These are phyloP conservation scores for Ornithoptera priamus DNA, from an alignment of 2,888 invertebrate species.

Conservation along the genomic window DNA sequence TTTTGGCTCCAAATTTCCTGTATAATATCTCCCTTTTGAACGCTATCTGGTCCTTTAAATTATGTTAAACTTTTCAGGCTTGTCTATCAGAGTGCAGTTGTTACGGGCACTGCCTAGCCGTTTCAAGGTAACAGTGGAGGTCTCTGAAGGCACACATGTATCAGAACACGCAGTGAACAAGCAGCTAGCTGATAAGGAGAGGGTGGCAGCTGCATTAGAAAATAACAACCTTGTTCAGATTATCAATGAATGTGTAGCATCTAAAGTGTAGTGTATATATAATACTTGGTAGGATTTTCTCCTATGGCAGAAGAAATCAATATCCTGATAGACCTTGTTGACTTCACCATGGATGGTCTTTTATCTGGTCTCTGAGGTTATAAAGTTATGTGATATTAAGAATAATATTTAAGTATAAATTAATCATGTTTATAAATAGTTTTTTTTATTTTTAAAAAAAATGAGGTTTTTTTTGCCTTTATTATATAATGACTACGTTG, in stretches of 20 bases:
- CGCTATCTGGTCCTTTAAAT: slow-evolving; percentile 56
- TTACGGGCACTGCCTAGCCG: slow-evolving; percentile 90
- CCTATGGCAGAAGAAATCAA: no score
- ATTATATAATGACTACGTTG: no score
- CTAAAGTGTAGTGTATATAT: neutral
- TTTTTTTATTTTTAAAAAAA: no score
- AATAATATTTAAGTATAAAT: no score
- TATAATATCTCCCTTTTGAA: neutral
- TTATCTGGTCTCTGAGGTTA: no score
- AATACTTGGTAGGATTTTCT: no score
- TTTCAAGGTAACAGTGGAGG: slow-evolving; percentile 92
- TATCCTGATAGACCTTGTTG: no score
- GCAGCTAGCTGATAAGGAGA: slow-evolving; percentile 97
- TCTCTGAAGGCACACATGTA: slow-evolving; percentile 95
- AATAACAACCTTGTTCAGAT: slow-evolving; percentile 94
- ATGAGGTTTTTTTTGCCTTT: no score
- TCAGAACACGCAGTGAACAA: slow-evolving; percentile 97
- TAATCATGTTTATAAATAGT: no score
- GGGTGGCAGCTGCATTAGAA: slow-evolving; percentile 98
- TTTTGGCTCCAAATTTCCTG: neutral
- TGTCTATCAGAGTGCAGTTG: slow-evolving; percentile 95
- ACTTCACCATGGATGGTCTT: no score
- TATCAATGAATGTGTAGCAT: slow-evolving; percentile 93
- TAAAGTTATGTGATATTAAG: no score
- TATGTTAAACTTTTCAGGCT: slow-evolving; percentile 63